phyloP scores from a whole-genome alignment of 2,113 vertebrate genomes.

The Leptodactylus fuscus region DNA sequence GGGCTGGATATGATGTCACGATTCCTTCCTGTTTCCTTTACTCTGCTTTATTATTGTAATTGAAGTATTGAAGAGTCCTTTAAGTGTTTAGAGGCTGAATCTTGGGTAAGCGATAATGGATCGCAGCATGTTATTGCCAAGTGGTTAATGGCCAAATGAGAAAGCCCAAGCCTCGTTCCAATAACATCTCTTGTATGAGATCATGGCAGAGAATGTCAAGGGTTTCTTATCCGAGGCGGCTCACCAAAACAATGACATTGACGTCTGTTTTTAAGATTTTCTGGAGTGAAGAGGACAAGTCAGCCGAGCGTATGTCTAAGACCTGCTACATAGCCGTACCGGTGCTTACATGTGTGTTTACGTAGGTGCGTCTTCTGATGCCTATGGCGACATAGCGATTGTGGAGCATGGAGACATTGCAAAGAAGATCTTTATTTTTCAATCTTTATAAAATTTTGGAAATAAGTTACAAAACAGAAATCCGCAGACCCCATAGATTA shows the following conservation, averaged over 20 bases:
- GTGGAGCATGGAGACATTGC: neutral
- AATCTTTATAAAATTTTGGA: no score
- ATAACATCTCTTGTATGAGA: neutral
- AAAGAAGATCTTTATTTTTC: neutral
- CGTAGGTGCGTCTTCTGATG: neutral
- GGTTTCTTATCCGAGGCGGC: neutral
- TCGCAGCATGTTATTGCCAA: conserved; percentile 3
- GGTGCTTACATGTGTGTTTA: no score
- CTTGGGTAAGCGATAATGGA: conserved; percentile 27
- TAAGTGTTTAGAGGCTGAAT: neutral
- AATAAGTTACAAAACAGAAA: no score
- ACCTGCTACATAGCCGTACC: no score
- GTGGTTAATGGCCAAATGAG: conserved; percentile 37
- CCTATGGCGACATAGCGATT: no score
- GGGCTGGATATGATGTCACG: neutral
- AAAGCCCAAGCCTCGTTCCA: neutral
- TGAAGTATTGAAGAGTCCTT: conserved; percentile 22
- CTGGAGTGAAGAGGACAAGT: neutral
- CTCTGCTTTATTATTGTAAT: neutral
- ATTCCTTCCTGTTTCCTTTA: neutral
- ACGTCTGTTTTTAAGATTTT: no score
- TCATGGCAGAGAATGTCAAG: conserved; percentile 41
- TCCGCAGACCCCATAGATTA: no score
- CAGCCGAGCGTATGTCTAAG: no score
- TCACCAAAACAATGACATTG: neutral